phyloP scores from a whole-genome alignment of 1,140 invertebrate genomes.

The Uloborus diversus region DNA sequence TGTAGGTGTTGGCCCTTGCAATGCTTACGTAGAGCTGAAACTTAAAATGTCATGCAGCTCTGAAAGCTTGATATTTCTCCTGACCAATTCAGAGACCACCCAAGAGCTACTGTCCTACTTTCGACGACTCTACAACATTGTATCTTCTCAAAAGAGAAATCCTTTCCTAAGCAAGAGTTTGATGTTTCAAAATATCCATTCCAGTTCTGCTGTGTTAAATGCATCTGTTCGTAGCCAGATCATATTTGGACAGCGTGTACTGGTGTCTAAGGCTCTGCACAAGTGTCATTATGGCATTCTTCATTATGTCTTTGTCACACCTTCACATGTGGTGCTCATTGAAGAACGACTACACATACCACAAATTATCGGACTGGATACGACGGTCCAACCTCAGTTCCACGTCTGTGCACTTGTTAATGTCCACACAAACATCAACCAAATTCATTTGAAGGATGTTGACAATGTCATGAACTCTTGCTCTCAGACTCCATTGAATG shows the following conservation, averaged over 20 bases:
- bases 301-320: slow-evolving; percentile 42
- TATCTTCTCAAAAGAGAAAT: neutral
- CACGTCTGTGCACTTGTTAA: slow-evolving; percentile 28
- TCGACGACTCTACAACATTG: slow-evolving; percentile 8
- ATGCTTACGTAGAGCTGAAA: slow-evolving; percentile 31
- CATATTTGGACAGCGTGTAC: slow-evolving; percentile 27
- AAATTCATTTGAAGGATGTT: slow-evolving; percentile 42
- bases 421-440: slow-evolving; percentile 47
- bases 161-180: slow-evolving; percentile 26
- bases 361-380: slow-evolving; percentile 1
- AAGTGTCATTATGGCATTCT: slow-evolving; percentile 25
- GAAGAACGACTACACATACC: slow-evolving; percentile 32
- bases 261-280: slow-evolving; percentile 38
- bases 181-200: slow-evolving; percentile 12
- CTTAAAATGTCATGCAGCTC: neutral
- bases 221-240: slow-evolving; percentile 26
- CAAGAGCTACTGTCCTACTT: neutral
- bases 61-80: slow-evolving; percentile 22
- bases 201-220: neutral
- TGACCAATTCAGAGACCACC: neutral
- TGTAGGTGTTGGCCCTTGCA: slow-evolving; percentile 19
- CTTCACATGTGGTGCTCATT: slow-evolving; percentile 35
- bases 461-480: too few species aligned
- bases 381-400: slow-evolving; percentile 20
- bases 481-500: neutral